Evolutionary conservation across 2,797 vertebrate genomes (phyloP), one percentile per base, ranked within the genome.

Genomic region (Pogoniulus pusillus): DNA sequence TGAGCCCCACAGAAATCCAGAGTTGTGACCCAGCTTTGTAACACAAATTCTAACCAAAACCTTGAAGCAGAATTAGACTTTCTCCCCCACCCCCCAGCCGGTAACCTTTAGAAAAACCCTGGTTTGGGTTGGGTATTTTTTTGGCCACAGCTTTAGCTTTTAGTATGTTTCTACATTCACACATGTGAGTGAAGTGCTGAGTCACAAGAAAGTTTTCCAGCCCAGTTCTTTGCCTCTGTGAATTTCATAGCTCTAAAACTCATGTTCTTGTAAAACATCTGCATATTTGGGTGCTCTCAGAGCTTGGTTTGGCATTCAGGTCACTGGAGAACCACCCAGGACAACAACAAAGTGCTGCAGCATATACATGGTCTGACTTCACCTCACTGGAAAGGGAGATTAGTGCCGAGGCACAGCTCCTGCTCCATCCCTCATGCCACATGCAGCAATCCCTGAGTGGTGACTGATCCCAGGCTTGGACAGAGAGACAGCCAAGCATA

Each of bases 171-270:
- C 85, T 86, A 41, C 5, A 0, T 83, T 90, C 87, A 88, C 68
- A 86, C 66, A 85, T 78, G 45, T 0, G 2, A 93, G 57, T 3
- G 15, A 94, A 93, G 60, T 93, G 93, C 89, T 95, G 93, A 95
- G 94, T 94, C 93, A 95, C 65, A 69, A 58, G 54, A 55, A 94
- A 91, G 62, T 66, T 91, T 95, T 88, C 89, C 93, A 91, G 49
- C 16, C 2, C 18, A 65, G 45, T 35, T 80, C 65, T 68, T 30
- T 15, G 20, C 71, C 82, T 71, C 64, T 73, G 45, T 43, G 41
- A 77, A 82, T 37, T 53, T 86, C 69, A 5, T 1, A 24, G 26
- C 41, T 91, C 78, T 77, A 72, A 91, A 91, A 95, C 75, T 82
- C 78, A 43, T 24, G 41, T 47, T 83, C 85, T 24, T 2, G 4